A percentile compares a stretch with the other conserved stretches of the same genome.
These are phyloP conservation scores for Strix occidentalis DNA, from an alignment of 2,797 vertebrate species.

Conservation along the genomic window DNA sequence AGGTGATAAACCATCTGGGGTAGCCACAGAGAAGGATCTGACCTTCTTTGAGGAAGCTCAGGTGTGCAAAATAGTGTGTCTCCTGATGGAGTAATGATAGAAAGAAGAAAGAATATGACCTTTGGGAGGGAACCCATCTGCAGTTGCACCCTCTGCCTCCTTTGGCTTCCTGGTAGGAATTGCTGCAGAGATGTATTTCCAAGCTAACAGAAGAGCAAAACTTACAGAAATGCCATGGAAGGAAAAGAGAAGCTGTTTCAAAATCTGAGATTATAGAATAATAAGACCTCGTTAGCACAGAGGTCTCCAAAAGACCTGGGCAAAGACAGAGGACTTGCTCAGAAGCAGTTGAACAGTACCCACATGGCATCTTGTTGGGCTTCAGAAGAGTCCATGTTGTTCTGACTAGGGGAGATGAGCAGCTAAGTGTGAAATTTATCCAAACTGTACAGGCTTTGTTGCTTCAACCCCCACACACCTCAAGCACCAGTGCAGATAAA, in stretches of 20 bases:
- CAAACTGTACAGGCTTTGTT: neutral
- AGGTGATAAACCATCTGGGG: neutral
- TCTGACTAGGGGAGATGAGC: neutral
- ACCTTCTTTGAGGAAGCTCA: neutral
- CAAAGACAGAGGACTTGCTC: neutral
- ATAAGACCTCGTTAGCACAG: neutral
- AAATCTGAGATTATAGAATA: neutral
- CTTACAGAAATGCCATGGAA: neutral
- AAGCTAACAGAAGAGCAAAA: neutral
- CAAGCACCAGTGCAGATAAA: neutral
- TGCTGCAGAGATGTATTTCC: neutral
- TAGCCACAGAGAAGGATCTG: neutral
- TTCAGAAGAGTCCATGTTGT: neutral
- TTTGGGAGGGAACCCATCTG: neutral
- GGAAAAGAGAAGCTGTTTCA: neutral
- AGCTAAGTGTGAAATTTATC: neutral
- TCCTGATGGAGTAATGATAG: fast-evolving
- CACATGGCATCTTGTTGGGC: neutral
- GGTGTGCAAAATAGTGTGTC: neutral
- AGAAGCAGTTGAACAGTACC: neutral
- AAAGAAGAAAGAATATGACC: neutral
- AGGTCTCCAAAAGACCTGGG: neutral
- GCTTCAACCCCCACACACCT: neutral
- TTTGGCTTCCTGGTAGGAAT: neutral
- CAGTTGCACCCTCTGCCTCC: neutral